A percentile compares a stretch with the other conserved stretches of the same genome.
phyloP scores from a whole-genome alignment of 2,888 invertebrate species.

The Dascillus cervinus region DNA sequence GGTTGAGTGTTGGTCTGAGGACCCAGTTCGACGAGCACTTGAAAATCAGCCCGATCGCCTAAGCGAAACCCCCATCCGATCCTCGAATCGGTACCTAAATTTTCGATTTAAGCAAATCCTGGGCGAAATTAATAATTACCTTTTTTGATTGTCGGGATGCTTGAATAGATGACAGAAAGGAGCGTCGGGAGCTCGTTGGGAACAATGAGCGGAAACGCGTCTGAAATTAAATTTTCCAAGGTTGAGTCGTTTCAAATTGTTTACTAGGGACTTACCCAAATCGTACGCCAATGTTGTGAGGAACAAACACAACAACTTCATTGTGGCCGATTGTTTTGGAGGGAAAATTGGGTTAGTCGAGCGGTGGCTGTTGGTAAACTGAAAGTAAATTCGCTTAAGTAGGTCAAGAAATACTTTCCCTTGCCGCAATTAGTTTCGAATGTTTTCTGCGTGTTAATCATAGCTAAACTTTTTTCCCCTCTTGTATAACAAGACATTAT shows the following conservation, averaged over 20 bases:
- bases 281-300: conserved; percentile 1
- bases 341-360: too few species aligned
- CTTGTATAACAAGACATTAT: too few species aligned
- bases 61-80: conserved; percentile 71
- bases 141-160: conserved; percentile 78
- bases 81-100: conserved; percentile 67
- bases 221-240: conserved; percentile 40
- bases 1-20: conserved; percentile 68
- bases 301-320: too few species aligned
- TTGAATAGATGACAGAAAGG: conserved; percentile 72
- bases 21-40: conserved; percentile 65
- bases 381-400: conserved; percentile 11
- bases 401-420: conserved; percentile 15
- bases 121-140: conserved; percentile 45
- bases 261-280: conserved; percentile 1
- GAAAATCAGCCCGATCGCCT: conserved; percentile 74
- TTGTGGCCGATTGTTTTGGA: too few species aligned
- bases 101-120: not conserved
- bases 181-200: conserved; percentile 75
- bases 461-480: too few species aligned
- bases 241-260: not conserved
- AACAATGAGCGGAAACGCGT: conserved; percentile 54
- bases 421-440: conserved; percentile 8
- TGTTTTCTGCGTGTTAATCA: conserved; percentile 7
- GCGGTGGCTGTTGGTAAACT: too few species aligned